Evolutionary conservation across 1,140 invertebrate species (phyloP), one percentile per base, ranked within the genome.

Genomic region (Trinorchestia longiramus): DNA sequence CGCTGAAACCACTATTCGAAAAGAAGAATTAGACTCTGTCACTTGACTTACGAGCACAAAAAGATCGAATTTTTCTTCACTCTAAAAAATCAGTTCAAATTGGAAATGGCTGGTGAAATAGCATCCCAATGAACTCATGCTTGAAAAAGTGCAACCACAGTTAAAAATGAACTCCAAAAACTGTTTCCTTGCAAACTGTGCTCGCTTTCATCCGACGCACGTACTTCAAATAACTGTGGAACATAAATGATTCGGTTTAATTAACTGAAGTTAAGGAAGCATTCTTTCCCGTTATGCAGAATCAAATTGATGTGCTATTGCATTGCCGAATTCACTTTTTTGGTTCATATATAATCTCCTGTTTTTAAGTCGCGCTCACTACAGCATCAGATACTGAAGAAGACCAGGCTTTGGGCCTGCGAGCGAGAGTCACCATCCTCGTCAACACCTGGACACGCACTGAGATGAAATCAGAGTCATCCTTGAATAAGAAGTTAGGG

Each of bases 381-480:
- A 28, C 23, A 42, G 88, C 88, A 43, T 90, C 88, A 42, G 88
- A 90, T 42, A 42, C 88, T 42, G 88, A 42, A 42, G 41, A 87
- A 87, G 8, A 28, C 41, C 88, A 11, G 88, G 88, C 36, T 41
- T 42, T 41, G 88, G 88, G 28, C 11, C 41, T 1, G 36, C 88
- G 88, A 41, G n/a, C 88, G 43, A 43, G 43, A 90, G 88, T 90
- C 88, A 90, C 88, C 88, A 8, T 42, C 88, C 88, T 90, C 11
- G n/a, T 42, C 88, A 43, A 90, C 88, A 90, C 3, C 88, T 90
- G 88, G 88, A 90, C 88, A 41, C 88, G 88, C 88, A 90, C 88
- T 90, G 88, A 77, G 62, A 77, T 77, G 62, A 77, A 77, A 77
- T 77, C 62, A 77, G 28, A 77, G 15, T 77, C 15, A 77, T 28